Evolutionary conservation across 35 echinoderm and acorn worm species (phyloP), one percentile per base, ranked within the genome.

Genomic region (Anneissia japonica): DNA sequence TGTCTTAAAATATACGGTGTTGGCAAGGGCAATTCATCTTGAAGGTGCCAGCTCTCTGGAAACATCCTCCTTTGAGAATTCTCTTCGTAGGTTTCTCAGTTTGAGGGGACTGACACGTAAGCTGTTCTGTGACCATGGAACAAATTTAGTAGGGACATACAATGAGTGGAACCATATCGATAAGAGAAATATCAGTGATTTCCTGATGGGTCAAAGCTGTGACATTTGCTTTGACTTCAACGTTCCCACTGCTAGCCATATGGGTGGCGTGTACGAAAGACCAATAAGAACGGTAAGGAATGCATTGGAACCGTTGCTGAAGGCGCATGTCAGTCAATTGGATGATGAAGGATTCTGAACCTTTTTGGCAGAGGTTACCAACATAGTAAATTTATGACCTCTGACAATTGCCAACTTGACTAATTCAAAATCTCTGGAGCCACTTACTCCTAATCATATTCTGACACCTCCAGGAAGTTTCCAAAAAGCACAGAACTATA

Each of bases 181-280:
- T 45, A 4, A 93, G 11, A 34, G 35, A 31, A 88, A 85, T 56
- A 34, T 90, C 37, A 35, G 41, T 81, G 86, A 89, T 26, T 64
- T 89, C 72, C 30, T 80, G 35, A n/a, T 85, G 34, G 89, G 86
- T 35, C 35, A 84, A 10, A 86, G 51, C 12, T 93, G 86, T 89
- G 91, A 93, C 45, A 76, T 93, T 79, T n/a, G n/a, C n/a, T n/a
- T n/a, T n/a, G n/a, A n/a, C n/a, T 85, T 93, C 34, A 93, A 93
- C 64, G 46, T 81, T 9, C 87, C 91, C 29, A 72, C 72, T 30
- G 86, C 87, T 11, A 93, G 91, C 46, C 83, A 93, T 35, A 83
- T 75, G 30, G 30, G 76, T 37, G 85, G 34, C 34, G 38, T 75
- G 11, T 51, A 64, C 29, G 87, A 23, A 31, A 39, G 56, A 46